Base-by-base conservation (phyloP, 1,140 invertebrate genomes). In the Chymomyza costata region DNA sequence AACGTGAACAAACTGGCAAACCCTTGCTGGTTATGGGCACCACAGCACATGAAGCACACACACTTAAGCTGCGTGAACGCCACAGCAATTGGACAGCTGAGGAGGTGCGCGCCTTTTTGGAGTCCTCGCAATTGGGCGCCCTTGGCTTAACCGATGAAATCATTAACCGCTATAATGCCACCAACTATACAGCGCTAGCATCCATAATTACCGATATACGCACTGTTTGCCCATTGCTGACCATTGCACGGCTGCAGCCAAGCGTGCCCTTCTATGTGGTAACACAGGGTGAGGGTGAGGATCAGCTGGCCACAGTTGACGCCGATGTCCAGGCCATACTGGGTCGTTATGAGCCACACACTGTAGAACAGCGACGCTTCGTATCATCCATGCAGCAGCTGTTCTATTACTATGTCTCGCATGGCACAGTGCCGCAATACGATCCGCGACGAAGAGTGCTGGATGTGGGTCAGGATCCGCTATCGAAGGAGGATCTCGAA, bases 351-450 rank as follows among this genome's bases (percentile, higher is more conserved):
- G 89, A 91, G 39, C 89, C 91, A 0, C 89, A 89, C 45, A 91
- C 89, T 11, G 89, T 90, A 0, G 91, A 91, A 61, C 91, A 94
- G 66, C 89, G 90, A 38, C 87, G 91, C 15, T 94, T 92, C 57
- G 89, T 93, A 25, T 89, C 90, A 1, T 91, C 93, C 1, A 93
- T 95, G 87, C 93, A 94, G 70, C 90, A 92, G 44, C 81, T 94
- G 0, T 95, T 95, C 81, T 94, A 94, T 69, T 90, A 92, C 57
- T 95, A 90, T 61, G 93, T 94, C 0, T 91, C 90, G 86, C 89
- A 93, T 52, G 92, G 92, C 6, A 88, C 89, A 37, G 85, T 93
- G 14, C 83, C 89, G 3, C 87, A 89, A 1, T 87, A 86, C 1
- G 87, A 90, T 31, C 64, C 84, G 3, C 85, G 87, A 3, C 86